phyloP scores from a whole-genome alignment of 1,140 invertebrate species.

The Pissodes strobi region DNA sequence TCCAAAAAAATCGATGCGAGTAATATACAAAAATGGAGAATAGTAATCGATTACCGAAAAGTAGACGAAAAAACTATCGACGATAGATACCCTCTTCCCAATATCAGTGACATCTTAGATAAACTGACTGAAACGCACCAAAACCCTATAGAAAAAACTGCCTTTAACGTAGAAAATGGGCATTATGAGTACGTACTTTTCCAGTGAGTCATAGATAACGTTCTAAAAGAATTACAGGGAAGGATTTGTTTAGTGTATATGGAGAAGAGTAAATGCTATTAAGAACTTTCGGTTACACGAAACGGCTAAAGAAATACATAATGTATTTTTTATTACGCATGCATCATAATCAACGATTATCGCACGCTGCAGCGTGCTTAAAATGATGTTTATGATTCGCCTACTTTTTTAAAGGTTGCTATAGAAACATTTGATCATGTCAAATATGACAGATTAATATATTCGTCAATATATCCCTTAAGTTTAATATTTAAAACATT shows the following conservation, averaged over 20 bases:
- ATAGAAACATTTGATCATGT: too few species aligned
- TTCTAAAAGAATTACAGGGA: conserved; percentile 33
- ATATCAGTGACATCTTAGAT: conserved; percentile 56
- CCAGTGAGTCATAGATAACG: conserved; percentile 42
- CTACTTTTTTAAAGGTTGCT: too few species aligned
- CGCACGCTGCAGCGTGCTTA: too few species aligned
- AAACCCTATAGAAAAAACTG: conserved; percentile 54
- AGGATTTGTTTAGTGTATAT: too few species aligned
- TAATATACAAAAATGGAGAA: conserved; percentile 48
- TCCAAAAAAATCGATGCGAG: conserved; percentile 26
- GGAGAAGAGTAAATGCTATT: conserved; percentile 33
- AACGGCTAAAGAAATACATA: conserved; percentile 24
- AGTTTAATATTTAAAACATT: too few species aligned
- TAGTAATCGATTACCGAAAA: conserved; percentile 52
- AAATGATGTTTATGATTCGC: too few species aligned
- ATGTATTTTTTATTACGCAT: too few species aligned
- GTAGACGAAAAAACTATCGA: conserved; percentile 51
- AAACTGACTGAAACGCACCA: conserved; percentile 54
- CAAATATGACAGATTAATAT: too few species aligned
- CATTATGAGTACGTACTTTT: conserved; percentile 52
- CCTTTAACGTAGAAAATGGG: conserved; percentile 49
- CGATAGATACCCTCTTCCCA: conserved; percentile 58
- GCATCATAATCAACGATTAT: too few species aligned
- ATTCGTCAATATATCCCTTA: too few species aligned
- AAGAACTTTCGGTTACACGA: conserved; percentile 8